These are phyloP conservation scores for Scaptomyza caliginosa DNA, from an alignment of 2,888 invertebrate species.

Conservation along the genomic window DNA sequence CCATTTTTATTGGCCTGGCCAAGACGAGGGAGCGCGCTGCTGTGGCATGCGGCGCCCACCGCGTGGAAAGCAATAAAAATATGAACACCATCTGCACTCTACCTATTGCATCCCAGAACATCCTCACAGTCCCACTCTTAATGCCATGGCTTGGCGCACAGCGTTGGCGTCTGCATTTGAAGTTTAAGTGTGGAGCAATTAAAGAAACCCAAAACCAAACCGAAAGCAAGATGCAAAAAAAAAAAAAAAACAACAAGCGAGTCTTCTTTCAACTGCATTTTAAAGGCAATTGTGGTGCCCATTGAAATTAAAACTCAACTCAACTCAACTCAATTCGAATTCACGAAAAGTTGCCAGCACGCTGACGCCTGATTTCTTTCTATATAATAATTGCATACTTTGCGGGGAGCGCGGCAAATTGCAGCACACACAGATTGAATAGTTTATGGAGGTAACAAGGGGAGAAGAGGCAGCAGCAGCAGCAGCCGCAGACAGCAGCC, in stretches of 20 bases:
- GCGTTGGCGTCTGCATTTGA: slow-evolving; percentile 51
- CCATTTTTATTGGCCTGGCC: slow-evolving; percentile 63
- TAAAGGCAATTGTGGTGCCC: slow-evolving; percentile 68
- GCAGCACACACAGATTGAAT: slow-evolving; percentile 21
- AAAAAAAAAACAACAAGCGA: slow-evolving; percentile 9
- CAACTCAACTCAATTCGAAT: slow-evolving; percentile 12
- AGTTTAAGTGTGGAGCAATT: slow-evolving; percentile 64
- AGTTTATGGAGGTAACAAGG: neutral
- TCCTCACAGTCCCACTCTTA: neutral
- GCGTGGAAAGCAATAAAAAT: slow-evolving; percentile 55
- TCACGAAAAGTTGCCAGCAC: slow-evolving; percentile 20
- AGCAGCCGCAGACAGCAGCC: slow-evolving; percentile 42
- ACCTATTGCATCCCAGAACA: too few relatives aligned
- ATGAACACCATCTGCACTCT: slow-evolving; percentile 38
- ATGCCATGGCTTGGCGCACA: neutral
- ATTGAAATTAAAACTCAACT: slow-evolving; percentile 58
- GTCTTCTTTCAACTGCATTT: slow-evolving; percentile 57
- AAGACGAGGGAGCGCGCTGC: slow-evolving; percentile 18
- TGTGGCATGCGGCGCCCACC: slow-evolving; percentile 5
- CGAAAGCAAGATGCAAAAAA: slow-evolving; percentile 12
- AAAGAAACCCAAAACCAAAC: slow-evolving; percentile 54
- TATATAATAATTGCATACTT: slow-evolving; percentile 73
- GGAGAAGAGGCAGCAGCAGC: neutral
- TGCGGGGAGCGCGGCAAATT: slow-evolving; percentile 38
- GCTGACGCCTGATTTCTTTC: slow-evolving; percentile 61